Percentiles rank a stretch among this genome's conserved stretches.
These are phyloP conservation scores for Climacteris rufus DNA, from an alignment of 2,113 vertebrate genomes.

Conservation along the genomic window DNA sequence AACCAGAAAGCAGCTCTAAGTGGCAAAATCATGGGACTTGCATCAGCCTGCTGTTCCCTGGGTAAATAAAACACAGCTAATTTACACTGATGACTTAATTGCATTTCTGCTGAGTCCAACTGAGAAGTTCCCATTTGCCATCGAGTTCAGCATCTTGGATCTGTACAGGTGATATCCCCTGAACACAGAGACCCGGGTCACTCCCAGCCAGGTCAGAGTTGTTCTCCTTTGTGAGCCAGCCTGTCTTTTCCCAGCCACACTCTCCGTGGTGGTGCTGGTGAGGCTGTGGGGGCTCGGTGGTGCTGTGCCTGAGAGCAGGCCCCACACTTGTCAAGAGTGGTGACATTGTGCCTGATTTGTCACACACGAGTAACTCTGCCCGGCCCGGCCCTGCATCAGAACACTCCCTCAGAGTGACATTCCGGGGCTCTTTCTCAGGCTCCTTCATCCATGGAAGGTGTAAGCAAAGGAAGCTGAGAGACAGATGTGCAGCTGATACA, in stretches of 20 bases:
- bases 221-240: neutral
- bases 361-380: neutral
- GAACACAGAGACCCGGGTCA: accelerated
- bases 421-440: neutral
- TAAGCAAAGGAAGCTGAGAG: neutral
- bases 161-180: accelerated
- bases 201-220: neutral
- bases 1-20: neutral
- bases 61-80: neutral
- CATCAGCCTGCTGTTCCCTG: neutral
- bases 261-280: accelerated
- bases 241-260: accelerated
- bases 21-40: neutral
- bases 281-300: neutral
- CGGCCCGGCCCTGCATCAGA: neutral
- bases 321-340: accelerated
- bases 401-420: neutral
- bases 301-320: neutral
- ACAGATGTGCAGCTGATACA: neutral
- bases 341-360: neutral
- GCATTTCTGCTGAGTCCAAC: neutral
- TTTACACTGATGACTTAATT: neutral
- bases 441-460: neutral
- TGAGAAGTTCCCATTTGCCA: neutral
- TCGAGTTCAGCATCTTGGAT: neutral